Percentiles rank a stretch among this genome's conserved stretches.
phyloP scores from a whole-genome alignment of 2,113 vertebrate species.

The Paramisgurnus dabryanus region DNA sequence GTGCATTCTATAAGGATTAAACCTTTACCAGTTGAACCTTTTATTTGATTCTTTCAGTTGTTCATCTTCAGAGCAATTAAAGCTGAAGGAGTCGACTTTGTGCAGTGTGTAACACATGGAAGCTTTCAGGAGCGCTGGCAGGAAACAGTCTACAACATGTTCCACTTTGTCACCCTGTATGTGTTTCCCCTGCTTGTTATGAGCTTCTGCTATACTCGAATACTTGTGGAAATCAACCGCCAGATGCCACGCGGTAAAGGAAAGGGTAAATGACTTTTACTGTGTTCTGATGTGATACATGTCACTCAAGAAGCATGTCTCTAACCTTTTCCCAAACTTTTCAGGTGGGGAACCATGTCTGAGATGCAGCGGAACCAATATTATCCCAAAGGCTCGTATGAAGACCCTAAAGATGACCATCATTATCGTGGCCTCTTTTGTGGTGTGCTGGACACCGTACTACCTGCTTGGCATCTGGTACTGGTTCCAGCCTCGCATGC shows the following conservation, averaged over 20 bases:
- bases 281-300: slow-evolving; percentile 10
- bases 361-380: slow-evolving; percentile 75
- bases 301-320: neutral
- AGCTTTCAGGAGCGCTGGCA: slow-evolving; percentile 69
- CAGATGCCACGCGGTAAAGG: slow-evolving; percentile 69
- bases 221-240: slow-evolving; percentile 69
- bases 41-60: slow-evolving; percentile 56
- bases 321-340: slow-evolving; percentile 26
- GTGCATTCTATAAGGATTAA: no score
- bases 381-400: slow-evolving; percentile 80
- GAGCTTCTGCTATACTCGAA: slow-evolving; percentile 69
- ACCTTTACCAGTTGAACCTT: neutral
- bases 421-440: slow-evolving; percentile 78
- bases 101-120: slow-evolving; percentile 69
- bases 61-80: slow-evolving; percentile 70
- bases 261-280: slow-evolving; percentile 56
- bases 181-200: slow-evolving; percentile 70
- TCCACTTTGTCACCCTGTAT: slow-evolving; percentile 70
- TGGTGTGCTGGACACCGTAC: slow-evolving; percentile 81
- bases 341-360: slow-evolving; percentile 65
- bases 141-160: slow-evolving; percentile 71
- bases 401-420: slow-evolving; percentile 81
- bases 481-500: slow-evolving; percentile 79
- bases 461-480: slow-evolving; percentile 82
- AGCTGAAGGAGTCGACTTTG: slow-evolving; percentile 67